Conservation (phyloP, 2,113 vertebrate genomes). For the Manacus vitellinus region DNA sequence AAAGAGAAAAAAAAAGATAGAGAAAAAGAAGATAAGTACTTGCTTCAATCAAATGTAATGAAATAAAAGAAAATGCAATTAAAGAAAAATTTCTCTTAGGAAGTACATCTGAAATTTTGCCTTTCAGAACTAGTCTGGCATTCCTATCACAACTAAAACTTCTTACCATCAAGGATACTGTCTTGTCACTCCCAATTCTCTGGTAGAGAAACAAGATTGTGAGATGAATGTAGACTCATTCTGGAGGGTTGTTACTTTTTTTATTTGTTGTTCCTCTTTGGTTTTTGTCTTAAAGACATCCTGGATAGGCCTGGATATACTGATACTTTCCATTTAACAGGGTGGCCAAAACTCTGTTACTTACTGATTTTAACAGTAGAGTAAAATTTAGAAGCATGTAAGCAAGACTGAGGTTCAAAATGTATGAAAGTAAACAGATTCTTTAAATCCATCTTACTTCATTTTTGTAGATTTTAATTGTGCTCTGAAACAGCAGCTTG, state of each 20-base stretch:
- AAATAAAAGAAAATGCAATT: background rate
- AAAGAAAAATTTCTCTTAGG: background rate
- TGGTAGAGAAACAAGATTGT: background rate
- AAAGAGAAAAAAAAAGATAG: background rate
- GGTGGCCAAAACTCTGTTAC: background rate
- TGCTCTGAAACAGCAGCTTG: background rate
- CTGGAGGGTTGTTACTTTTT: background rate
- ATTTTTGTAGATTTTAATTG: background rate
- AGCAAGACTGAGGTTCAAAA: background rate
- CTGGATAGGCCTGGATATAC: background rate
- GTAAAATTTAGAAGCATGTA: background rate
- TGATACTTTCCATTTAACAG: rapidly evolving
- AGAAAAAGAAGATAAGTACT: background rate
- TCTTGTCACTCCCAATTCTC: background rate
- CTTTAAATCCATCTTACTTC: background rate
- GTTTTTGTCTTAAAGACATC: background rate
- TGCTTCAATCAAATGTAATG: background rate
- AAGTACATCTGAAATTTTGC: background rate
- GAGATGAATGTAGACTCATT: background rate
- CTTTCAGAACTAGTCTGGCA: background rate
- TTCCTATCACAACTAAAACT: background rate
- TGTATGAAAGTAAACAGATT: background rate
- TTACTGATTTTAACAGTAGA: background rate
- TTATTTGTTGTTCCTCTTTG: background rate
- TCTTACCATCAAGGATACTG: background rate